Percentiles rank a stretch among this genome's conserved stretches.
Evolutionary conservation across 2,113 vertebrate species (phyloP).

Genomic region (Pandion haliaetus): DNA sequence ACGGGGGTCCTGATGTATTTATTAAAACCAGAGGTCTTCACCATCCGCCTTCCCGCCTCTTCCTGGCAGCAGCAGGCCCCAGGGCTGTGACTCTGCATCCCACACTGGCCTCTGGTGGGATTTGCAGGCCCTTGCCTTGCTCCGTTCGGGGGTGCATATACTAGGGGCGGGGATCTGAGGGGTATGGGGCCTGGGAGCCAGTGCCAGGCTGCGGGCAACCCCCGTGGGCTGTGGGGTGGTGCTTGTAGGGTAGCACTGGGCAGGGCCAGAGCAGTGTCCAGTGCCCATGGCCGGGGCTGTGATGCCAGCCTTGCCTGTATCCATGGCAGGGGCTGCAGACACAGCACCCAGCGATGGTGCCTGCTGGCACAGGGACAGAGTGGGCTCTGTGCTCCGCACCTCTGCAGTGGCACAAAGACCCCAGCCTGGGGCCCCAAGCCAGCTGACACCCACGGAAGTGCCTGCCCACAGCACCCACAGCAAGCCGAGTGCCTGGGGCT

Average conservation of each 20-base stretch:
- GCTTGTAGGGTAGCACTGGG: neutral
- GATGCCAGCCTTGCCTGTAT: neutral
- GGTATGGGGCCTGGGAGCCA: neutral
- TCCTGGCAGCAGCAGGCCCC: neutral
- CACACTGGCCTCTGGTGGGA: accelerated
- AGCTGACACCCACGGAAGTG: neutral
- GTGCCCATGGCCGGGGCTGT: neutral
- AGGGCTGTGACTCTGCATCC: neutral
- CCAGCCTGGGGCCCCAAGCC: accelerated
- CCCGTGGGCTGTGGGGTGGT: neutral
- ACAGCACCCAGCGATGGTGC: neutral
- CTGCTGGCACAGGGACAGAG: neutral
- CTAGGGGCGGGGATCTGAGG: no score
- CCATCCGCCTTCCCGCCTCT: neutral
- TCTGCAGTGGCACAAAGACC: neutral
- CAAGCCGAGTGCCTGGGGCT: accelerated
- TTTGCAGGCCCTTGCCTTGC: neutral
- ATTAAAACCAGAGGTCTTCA: conserved; percentile 56
- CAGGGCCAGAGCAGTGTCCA: neutral
- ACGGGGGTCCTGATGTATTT: conserved; percentile 32
- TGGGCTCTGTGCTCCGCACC: neutral
- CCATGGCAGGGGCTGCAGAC: accelerated
- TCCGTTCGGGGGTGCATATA: neutral
- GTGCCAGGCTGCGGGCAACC: neutral
- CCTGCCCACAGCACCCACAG: neutral